Evolutionary conservation across 2,888 invertebrate genomes (phyloP).

Genomic region (Phaedon cochleariae): DNA sequence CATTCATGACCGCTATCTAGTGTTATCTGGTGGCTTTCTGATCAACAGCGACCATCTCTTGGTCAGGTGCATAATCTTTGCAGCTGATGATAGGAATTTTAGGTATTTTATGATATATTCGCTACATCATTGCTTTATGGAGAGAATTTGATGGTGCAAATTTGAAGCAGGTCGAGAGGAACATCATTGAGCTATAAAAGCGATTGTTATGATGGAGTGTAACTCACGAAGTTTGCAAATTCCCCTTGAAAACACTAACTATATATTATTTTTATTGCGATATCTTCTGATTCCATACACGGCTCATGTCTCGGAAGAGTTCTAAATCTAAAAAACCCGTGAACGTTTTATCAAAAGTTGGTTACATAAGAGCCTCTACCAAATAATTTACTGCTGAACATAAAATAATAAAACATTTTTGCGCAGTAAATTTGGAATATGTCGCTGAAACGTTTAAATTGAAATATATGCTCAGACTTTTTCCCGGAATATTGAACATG

Average conservation of each 20-base stretch:
- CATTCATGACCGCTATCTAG: no score
- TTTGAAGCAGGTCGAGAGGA: no score
- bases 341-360: constrained; percentile 53
- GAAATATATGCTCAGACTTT: constrained; percentile 44
- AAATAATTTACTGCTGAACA: constrained; percentile 49
- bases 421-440: constrained; percentile 51
- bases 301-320: constrained; percentile 48
- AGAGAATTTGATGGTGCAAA: no score
- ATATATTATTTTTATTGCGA: constrained; percentile 51
- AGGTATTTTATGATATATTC: no score
- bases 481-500: constrained; percentile 36
- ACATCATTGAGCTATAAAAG: constrained; percentile 19
- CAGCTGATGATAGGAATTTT: no score
- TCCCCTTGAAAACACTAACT: constrained; percentile 40
- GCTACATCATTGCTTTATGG: no score
- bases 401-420: constrained; percentile 55
- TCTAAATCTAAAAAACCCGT: constrained; percentile 51
- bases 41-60: no score
- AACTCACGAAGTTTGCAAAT: constrained; percentile 28
- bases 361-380: constrained; percentile 51
- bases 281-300: constrained; percentile 32
- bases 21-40: no score
- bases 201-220: constrained; percentile 30
- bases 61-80: no score
- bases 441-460: constrained; percentile 47